A percentile compares a stretch with the other conserved stretches of the same genome.
Conservation (phyloP, 2,888 invertebrate species). For the Sarcophaga caerulescens region DNA sequence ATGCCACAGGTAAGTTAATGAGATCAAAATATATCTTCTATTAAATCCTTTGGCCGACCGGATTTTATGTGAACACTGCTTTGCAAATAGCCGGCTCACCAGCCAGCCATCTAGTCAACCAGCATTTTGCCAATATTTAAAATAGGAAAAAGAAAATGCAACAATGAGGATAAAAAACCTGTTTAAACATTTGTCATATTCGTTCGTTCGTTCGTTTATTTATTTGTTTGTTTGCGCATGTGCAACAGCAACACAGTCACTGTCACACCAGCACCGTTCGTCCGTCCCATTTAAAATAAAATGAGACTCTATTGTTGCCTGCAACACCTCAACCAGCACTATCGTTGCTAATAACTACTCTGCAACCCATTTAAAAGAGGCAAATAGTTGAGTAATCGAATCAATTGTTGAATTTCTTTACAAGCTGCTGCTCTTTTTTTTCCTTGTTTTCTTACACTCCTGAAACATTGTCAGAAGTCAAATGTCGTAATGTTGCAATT, state of each 20-base stretch:
- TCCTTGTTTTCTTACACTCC: constrained; percentile 19
- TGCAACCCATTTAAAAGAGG: neutral
- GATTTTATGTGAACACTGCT: too few relatives aligned
- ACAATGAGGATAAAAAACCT: constrained; percentile 50
- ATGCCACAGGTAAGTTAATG: too few relatives aligned
- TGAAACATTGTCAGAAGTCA: constrained; percentile 64
- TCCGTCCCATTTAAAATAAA: too few relatives aligned
- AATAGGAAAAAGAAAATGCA: constrained; percentile 7
- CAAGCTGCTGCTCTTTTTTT: constrained; percentile 5
- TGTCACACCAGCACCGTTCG: too few relatives aligned
- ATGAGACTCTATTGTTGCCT: neutral
- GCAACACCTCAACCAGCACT: neutral
- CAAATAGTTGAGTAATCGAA: constrained; percentile 56
- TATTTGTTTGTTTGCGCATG: constrained; percentile 51
- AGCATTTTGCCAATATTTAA: neutral
- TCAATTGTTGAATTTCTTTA: constrained; percentile 48
- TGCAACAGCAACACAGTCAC: constrained; percentile 54
- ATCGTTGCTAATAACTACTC: neutral
- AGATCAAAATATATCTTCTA: too few relatives aligned
- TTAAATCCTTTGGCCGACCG: too few relatives aligned
- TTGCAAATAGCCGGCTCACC: neutral
- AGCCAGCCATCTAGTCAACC: neutral
- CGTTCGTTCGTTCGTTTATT: neutral
- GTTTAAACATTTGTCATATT: constrained; percentile 66
- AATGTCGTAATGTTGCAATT: constrained; percentile 65